phyloP scores from a whole-genome alignment of 2,888 invertebrate genomes.

The Malthinus seriepunctatus region DNA sequence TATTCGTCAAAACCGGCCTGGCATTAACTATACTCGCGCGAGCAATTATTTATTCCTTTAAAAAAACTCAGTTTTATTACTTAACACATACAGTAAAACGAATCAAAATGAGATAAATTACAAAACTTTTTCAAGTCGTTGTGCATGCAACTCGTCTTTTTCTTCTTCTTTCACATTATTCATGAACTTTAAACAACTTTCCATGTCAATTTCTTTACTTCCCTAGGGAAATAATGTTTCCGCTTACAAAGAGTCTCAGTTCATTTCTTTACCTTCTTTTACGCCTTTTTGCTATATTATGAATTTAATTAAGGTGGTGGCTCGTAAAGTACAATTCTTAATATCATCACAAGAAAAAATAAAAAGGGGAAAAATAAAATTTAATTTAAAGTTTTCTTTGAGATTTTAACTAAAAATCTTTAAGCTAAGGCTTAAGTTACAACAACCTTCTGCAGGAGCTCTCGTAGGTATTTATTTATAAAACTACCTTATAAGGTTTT shows the following conservation, averaged over 20 bases:
- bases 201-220: constrained; percentile 42
- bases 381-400: neutral
- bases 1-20: neutral
- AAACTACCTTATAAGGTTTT: neutral
- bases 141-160: constrained; percentile 16
- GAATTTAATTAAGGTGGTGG: constrained; percentile 42
- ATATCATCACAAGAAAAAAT: neutral
- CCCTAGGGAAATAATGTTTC: constrained; percentile 39
- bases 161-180: constrained; percentile 37
- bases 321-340: constrained; percentile 30
- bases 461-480: too few species aligned
- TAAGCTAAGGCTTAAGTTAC: neutral
- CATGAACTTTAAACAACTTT: constrained; percentile 46
- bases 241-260: constrained; percentile 32
- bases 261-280: constrained; percentile 30
- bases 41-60: neutral
- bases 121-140: constrained; percentile 17
- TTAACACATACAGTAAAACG: too few species aligned
- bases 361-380: neutral
- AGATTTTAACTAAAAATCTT: too few species aligned
- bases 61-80: neutral
- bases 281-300: constrained; percentile 39
- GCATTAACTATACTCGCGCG: neutral
- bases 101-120: constrained; percentile 9
- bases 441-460: neutral